Conservation (phyloP, 2,888 invertebrate species). For the Alviniconcha strummeri region DNA sequence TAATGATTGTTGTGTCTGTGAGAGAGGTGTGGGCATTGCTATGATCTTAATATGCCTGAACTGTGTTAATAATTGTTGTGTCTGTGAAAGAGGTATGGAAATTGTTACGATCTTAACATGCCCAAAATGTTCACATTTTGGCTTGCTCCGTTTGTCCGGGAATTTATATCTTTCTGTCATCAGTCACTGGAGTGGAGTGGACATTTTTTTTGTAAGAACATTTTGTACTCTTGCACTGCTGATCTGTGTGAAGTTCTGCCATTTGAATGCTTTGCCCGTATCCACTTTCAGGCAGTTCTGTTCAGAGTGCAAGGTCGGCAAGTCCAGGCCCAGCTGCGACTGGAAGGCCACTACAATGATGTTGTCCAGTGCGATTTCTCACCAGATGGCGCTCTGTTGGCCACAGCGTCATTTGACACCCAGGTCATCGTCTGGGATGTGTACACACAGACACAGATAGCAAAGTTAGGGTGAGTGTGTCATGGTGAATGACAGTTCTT, state of each 20-base stretch:
- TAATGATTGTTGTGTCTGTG: too few species aligned
- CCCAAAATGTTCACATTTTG: too few species aligned
- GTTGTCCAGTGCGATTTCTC: conserved; percentile 75
- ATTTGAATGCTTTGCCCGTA: background rate
- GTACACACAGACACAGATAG: conserved; percentile 67
- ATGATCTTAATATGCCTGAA: too few species aligned
- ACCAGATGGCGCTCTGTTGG: conserved; percentile 76
- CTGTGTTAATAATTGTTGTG: too few species aligned
- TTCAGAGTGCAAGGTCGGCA: conserved; percentile 69
- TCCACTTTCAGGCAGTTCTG: conserved; percentile 71
- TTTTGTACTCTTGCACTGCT: background rate
- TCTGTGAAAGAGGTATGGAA: too few species aligned
- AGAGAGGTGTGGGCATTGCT: too few species aligned
- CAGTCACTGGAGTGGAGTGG: too few species aligned
- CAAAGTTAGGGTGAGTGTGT: conserved; percentile 63
- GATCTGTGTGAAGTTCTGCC: background rate
- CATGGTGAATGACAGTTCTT: too few species aligned
- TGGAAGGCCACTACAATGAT: conserved; percentile 75
- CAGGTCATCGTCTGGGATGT: conserved; percentile 76
- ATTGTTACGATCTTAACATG: too few species aligned
- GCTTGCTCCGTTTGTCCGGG: too few species aligned
- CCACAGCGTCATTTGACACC: conserved; percentile 76
- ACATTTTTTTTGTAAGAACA: too few species aligned
- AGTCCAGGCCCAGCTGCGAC: conserved; percentile 35
- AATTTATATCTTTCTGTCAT: too few species aligned